Base-by-base conservation (phyloP, 2,113 vertebrate genomes). In the Seriola quinqueradiata region DNA sequence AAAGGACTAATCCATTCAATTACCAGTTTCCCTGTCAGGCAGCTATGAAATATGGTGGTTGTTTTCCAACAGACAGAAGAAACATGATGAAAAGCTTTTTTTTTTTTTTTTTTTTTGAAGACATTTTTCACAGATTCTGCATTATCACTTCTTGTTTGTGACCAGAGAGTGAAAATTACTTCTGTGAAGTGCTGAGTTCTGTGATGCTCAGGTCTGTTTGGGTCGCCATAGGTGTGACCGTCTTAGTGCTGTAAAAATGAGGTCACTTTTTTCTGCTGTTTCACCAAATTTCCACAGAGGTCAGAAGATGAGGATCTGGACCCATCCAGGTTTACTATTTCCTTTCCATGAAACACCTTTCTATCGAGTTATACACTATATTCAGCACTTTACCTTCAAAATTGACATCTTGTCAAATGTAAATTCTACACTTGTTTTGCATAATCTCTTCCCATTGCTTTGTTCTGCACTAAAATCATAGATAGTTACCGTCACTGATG, bases 251-350 rank as follows among this genome's bases (percentile, higher is more conserved):
- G 7, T 75, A 90, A 89, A 94, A 94, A 95, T 95, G 92, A 95
- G 94, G 95, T 95, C 93, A 93, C 76, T 23, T 92, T 85, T 93
- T 95, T 94, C 81, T 95, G 95, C 94, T 95, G 94, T 90, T 95
- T 94, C 91, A 82, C 92, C 92, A 93, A 77, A 94, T 91, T 93
- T 92, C 76, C 57, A 42, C 58, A 75, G 66, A 87, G 83, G 86
- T 86, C 87, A 67, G 57, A 48, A 58, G 58, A 79, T 23, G 25
- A 52, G 64, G 55, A 50, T 71, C 11, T 28, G 10, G 19, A 81
- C 68, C 50, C 61, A 23, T 46, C 5, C 75, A 69, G 48, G 32
- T 75, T 79, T 58, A 52, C 52, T 60, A 60, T 73, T 68, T 63
- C 3, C 38, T 70, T 79, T 78, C 61, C 44, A 16, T 44, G 16